These are phyloP conservation scores for Phylloscopus trochilus DNA, from an alignment of 2,113 vertebrate species.

Conservation along the genomic window DNA sequence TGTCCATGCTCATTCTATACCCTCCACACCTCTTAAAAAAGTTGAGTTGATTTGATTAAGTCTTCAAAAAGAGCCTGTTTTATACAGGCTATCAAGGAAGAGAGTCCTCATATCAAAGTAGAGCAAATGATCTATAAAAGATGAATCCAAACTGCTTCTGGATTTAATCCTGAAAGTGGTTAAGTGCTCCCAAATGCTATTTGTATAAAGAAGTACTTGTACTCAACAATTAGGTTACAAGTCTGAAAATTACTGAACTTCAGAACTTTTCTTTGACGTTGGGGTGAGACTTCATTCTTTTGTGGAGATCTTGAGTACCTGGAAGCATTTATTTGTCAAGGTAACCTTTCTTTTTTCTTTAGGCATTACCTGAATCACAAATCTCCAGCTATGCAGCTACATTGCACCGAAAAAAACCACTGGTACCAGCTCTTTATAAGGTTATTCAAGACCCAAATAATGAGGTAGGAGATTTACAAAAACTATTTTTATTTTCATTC, in stretches of 20 bases:
- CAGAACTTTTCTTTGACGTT: neutral
- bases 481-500: neutral
- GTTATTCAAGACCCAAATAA: slow-evolving; percentile 94
- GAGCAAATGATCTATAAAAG: neutral
- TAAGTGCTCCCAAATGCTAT: neutral
- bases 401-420: slow-evolving; percentile 88
- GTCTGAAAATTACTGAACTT: neutral
- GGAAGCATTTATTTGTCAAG: neutral
- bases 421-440: slow-evolving; percentile 93
- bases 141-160: neutral
- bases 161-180: neutral
- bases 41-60: neutral
- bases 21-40: neutral
- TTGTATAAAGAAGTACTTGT: neutral
- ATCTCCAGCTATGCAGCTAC: slow-evolving; percentile 90
- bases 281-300: neutral
- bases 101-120: neutral
- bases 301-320: neutral
- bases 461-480: slow-evolving; percentile 78
- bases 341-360: neutral
- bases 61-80: neutral
- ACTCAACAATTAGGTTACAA: neutral
- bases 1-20: neutral
- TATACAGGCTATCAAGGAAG: neutral
- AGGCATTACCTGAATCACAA: slow-evolving; percentile 94